Evolutionary conservation across 2,113 vertebrate species (phyloP).

Genomic region (Zapus hudsonius): DNA sequence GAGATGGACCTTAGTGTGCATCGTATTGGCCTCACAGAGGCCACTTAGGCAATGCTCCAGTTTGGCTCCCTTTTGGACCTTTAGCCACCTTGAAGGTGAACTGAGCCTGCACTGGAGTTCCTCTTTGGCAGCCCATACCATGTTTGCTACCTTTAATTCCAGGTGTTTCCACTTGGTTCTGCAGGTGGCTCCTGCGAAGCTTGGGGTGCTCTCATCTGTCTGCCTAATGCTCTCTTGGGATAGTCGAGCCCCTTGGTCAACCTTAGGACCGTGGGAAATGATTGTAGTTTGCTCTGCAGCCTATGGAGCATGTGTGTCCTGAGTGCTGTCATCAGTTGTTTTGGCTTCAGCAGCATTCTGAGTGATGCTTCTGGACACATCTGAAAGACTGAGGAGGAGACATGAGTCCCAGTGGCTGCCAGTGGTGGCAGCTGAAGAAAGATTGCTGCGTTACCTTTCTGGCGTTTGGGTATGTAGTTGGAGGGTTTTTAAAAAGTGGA

Average conservation of each 20-base stretch:
- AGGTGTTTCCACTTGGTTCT: neutral
- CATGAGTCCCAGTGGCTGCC: rapidly evolving
- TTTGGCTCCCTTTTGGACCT: neutral
- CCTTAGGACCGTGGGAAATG: neutral
- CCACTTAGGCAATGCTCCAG: neutral
- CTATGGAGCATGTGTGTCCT: neutral
- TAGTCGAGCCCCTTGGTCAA: neutral
- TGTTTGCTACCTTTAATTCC: rapidly evolving
- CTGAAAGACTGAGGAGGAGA: neutral
- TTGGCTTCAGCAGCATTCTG: neutral
- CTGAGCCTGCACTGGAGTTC: rapidly evolving
- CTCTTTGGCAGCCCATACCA: rapidly evolving
- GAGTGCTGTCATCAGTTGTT: neutral
- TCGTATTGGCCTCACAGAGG: rapidly evolving
- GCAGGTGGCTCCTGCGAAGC: rapidly evolving
- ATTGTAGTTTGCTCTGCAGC: rapidly evolving
- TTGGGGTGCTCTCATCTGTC: rapidly evolving
- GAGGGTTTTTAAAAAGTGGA: slow-evolving; percentile 65
- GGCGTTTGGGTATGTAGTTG: neutral
- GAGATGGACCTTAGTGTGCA: neutral
- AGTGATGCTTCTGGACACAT: neutral
- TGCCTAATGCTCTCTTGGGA: rapidly evolving
- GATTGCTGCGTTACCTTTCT: neutral
- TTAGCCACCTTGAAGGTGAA: too few species aligned
- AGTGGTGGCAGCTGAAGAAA: neutral